These are phyloP conservation scores for Urechis unicinctus DNA, from an alignment of 2,888 invertebrate genomes.

Conservation along the genomic window DNA sequence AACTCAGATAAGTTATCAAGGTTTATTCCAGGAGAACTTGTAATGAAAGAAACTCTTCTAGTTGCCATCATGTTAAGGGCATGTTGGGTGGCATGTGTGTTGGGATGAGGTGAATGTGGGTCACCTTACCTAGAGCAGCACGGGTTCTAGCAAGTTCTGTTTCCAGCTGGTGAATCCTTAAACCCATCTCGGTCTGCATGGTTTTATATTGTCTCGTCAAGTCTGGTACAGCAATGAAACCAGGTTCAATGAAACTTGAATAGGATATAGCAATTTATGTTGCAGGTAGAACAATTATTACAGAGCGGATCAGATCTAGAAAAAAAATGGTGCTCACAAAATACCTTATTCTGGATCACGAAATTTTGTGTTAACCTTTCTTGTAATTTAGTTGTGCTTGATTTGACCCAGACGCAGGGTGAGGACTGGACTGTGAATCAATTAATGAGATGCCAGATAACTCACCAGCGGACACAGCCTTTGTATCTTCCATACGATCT, in stretches of 20 bases:
- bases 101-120: background rate
- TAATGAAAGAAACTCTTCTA: too few species aligned
- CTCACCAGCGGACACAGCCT: constrained; percentile 40
- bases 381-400: too few species aligned
- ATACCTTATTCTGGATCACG: background rate
- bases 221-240: too few species aligned
- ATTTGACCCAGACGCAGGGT: too few species aligned
- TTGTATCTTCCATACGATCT: constrained; percentile 34
- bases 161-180: constrained; percentile 39
- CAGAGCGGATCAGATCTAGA: background rate
- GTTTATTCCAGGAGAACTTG: too few species aligned
- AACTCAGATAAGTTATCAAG: too few species aligned
- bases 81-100: background rate
- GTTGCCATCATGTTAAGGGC: background rate
- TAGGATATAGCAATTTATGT: too few species aligned
- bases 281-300: constrained; percentile 1
- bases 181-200: constrained; percentile 45
- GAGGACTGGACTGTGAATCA: too few species aligned
- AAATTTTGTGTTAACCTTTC: too few species aligned
- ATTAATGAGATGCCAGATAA: too few species aligned
- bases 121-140: constrained; percentile 7
- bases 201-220: constrained; percentile 48
- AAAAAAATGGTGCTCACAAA: background rate
- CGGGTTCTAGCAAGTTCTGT: constrained; percentile 27
- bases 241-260: too few species aligned